Percentiles rank a stretch among this genome's conserved stretches.
Evolutionary conservation across 2,113 vertebrate species (phyloP).

Genomic region (Motacilla alba): DNA sequence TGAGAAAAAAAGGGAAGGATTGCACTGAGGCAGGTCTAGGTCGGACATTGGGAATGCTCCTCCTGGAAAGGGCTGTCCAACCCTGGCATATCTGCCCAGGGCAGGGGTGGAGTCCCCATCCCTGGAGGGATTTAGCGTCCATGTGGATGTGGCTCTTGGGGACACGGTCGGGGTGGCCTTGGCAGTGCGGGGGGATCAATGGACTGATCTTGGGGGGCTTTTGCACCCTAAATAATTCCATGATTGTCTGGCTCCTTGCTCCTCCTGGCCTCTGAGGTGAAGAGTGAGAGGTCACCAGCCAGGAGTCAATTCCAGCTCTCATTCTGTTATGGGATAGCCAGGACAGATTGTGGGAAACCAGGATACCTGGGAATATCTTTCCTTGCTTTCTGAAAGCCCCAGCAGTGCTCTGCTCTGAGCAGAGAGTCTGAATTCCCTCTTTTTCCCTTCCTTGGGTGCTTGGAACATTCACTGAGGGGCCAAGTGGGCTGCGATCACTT

Average conservation of each 20-base stretch:
- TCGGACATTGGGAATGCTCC: background rate
- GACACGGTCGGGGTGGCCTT: background rate
- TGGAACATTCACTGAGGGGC: background rate
- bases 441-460: background rate
- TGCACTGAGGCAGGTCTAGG: background rate
- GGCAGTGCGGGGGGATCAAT: rapidly evolving
- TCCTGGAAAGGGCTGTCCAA: background rate
- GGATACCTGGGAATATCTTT: background rate
- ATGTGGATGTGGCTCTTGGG: background rate
- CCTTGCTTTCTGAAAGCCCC: background rate
- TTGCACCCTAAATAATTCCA: background rate
- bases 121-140: no score
- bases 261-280: background rate
- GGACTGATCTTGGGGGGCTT: background rate
- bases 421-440: background rate
- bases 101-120: no score
- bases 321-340: background rate
- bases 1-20: background rate
- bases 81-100: background rate
- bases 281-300: background rate
- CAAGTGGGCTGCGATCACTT: background rate
- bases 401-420: background rate
- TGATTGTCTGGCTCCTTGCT: background rate
- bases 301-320: background rate
- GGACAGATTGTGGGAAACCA: background rate